Evolutionary conservation across 2,888 invertebrate genomes (phyloP), one percentile per base, ranked within the genome.

Genomic region (Diarsia dahlii): DNA sequence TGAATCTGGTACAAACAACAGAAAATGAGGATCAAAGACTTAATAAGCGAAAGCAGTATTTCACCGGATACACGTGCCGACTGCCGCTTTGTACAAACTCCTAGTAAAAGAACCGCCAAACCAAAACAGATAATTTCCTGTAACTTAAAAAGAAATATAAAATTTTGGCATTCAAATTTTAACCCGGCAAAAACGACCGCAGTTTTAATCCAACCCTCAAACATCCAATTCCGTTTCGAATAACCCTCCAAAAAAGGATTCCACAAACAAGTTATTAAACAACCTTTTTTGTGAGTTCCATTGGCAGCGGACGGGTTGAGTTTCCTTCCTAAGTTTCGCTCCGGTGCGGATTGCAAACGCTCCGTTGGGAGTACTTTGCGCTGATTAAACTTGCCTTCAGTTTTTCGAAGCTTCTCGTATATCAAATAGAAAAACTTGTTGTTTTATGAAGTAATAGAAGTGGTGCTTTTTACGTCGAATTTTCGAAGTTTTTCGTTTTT

Each of bases 341-440:
- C 75, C 74, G 76, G 62, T 72, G 80, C 54, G 73, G 74, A 80
- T 78, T 76, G 75, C 78, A 80, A 86, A 65, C 62, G 63, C 75
- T 71, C 85, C 87, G 39, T 20, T 39, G 80, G 72, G 85, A 76
- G 77, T 85, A 85, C 87, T 86, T 87, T 68, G 78, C 74, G 80
- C 77, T 87, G 85, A 87, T 85, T 85, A 87, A 84, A 85, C 84
- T 77, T 82, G 69, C 68, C 75, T 75, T 80, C 74, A 82, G 70
- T 77, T 85, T 82, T 84, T 73, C 50, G 46, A 70, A 78, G 60
- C 71, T 81, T 58, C 68, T 81, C 71, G 73, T 83, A 65, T 71
- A 84, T 77, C 82, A 81, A 72, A 82, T 84, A 84, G 82, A 82
- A 84, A 80, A 84, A 77, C 62, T 84, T 70, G 71, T 69, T 72